phyloP scores from a whole-genome alignment of 2,113 vertebrate genomes.

The Chauna torquata region DNA sequence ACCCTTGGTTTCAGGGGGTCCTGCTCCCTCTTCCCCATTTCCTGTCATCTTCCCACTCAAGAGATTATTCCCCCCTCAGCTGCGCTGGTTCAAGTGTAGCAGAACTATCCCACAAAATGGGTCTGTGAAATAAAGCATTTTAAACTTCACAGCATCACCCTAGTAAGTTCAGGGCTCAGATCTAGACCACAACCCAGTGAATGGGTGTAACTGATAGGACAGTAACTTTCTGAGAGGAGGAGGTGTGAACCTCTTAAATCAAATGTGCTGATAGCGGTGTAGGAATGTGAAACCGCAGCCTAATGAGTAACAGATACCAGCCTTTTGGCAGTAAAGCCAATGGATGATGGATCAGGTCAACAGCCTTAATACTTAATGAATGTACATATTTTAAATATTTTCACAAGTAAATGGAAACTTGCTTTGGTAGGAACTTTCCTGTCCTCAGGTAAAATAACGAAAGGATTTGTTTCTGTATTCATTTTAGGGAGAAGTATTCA shows the following conservation, averaged over 20 bases:
- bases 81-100: not conserved
- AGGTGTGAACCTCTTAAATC: conserved; percentile 26
- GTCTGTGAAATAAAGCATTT: conserved; percentile 1
- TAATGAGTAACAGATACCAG: conserved; percentile 1
- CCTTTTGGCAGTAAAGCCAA: not conserved
- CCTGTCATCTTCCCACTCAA: conserved; percentile 46
- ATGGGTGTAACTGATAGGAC: not conserved
- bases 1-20: not conserved
- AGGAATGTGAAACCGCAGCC: conserved; percentile 20
- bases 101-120: not conserved
- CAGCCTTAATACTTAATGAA: not conserved
- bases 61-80: not conserved
- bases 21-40: not conserved
- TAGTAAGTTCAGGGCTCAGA: not conserved
- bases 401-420: not conserved
- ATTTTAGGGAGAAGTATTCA: not conserved
- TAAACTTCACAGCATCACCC: not conserved
- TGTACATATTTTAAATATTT: not conserved
- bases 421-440: not conserved
- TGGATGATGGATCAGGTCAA: not conserved
- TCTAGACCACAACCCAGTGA: not conserved
- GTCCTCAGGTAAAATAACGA: not conserved
- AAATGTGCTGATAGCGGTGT: not conserved
- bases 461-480: not conserved
- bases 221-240: not conserved